phyloP scores from a whole-genome alignment of 2,888 invertebrate genomes.

The Cistogaster globosa region DNA sequence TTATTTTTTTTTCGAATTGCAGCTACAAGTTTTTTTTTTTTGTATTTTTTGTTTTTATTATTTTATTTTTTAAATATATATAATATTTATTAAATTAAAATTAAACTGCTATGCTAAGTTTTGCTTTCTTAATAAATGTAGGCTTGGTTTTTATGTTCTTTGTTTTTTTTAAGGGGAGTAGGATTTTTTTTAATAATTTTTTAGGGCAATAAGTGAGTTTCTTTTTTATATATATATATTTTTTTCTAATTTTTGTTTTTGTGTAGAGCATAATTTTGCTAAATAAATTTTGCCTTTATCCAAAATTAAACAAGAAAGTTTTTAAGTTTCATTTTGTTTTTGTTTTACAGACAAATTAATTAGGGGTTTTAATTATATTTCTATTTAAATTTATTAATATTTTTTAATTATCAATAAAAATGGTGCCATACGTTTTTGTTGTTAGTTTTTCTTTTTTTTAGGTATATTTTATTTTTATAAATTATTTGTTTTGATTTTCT shows the following conservation, averaged over 20 bases:
- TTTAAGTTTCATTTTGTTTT: constrained; percentile 24
- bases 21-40: constrained; percentile 72
- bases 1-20: constrained; percentile 65
- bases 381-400: constrained; percentile 30
- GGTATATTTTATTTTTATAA: constrained; percentile 39
- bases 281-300: constrained; percentile 54
- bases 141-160: constrained; percentile 65
- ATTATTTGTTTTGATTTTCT: constrained; percentile 41
- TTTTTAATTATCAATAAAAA: constrained; percentile 67
- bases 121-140: constrained; percentile 66
- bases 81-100: constrained; percentile 70
- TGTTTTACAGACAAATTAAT: constrained; percentile 55
- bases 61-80: constrained; percentile 61
- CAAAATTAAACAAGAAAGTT: constrained; percentile 48
- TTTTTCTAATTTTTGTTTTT: constrained; percentile 47
- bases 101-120: constrained; percentile 71
- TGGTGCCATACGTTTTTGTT: constrained; percentile 67
- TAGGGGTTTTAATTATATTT: constrained; percentile 41
- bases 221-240: constrained; percentile 44
- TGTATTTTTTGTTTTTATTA: constrained; percentile 43
- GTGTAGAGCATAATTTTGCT: constrained; percentile 66
- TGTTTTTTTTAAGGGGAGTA: constrained; percentile 67
- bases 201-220: constrained; percentile 64
- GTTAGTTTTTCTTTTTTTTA: constrained; percentile 30
- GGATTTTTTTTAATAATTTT: constrained; percentile 58